phyloP scores from a whole-genome alignment of 2,797 vertebrate genomes.

The Sebastes umbrosus region DNA sequence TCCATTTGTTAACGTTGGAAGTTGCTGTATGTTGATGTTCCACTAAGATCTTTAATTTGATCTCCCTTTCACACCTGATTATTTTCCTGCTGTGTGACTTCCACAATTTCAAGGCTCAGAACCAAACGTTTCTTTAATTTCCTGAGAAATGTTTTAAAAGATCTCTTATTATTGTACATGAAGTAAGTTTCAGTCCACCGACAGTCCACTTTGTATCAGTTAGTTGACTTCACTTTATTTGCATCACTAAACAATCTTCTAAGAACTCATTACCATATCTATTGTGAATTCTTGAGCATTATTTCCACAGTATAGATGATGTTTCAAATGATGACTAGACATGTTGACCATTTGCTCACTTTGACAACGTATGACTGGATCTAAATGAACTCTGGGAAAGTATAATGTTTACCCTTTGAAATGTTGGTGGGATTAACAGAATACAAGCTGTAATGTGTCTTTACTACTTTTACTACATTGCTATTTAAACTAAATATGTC shows the following conservation, averaged over 20 bases:
- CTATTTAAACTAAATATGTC: conserved; percentile 6
- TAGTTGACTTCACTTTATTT: background rate
- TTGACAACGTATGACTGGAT: background rate
- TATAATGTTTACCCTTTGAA: conserved; percentile 31
- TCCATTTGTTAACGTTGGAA: background rate
- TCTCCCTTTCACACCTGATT: background rate
- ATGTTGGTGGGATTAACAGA: conserved; percentile 10
- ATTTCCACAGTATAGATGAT: background rate
- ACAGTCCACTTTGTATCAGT: background rate
- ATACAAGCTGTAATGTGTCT: conserved; percentile 7
- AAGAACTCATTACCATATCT: background rate
- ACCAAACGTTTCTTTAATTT: background rate
- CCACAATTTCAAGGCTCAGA: background rate
- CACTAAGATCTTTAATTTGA: background rate
- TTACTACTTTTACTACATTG: conserved; percentile 13
- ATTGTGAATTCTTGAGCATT: background rate
- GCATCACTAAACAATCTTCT: background rate
- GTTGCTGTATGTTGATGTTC: background rate
- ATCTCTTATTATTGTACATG: background rate
- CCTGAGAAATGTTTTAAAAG: background rate
- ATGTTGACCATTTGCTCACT: background rate
- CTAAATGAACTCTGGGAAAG: conserved; percentile 27
- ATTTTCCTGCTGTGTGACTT: background rate
- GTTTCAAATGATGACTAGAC: conserved; percentile 7
- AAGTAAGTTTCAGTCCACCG: background rate